A percentile compares a stretch with the other conserved stretches of the same genome.
phyloP scores from a whole-genome alignment of 37 sponge, comb jelly and placozoan genomes.

The Halichondria panicea region DNA sequence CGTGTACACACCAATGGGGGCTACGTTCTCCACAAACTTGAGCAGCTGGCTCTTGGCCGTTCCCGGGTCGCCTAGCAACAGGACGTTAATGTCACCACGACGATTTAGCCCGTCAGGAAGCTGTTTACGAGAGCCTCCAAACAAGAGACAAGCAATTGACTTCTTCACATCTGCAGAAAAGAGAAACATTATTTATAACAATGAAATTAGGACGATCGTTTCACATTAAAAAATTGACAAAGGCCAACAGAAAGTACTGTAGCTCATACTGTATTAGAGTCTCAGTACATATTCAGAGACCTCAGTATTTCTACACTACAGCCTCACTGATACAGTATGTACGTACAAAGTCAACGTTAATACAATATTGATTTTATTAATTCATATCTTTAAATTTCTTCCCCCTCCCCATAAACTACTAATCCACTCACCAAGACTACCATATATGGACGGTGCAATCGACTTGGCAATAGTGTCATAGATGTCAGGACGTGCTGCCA shows the following conservation, averaged over 20 bases:
- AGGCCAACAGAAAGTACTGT: no score
- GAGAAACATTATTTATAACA: not conserved
- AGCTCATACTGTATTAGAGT: no score
- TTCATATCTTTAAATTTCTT: no score
- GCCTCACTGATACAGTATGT: no score
- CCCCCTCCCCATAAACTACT: no score
- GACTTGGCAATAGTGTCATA: slow-evolving; percentile 73
- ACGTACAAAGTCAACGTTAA: no score
- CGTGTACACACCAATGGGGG: slow-evolving; percentile 99
- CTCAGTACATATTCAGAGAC: no score
- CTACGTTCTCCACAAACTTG: slow-evolving; percentile 99
- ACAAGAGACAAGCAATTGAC: slow-evolving; percentile 94
- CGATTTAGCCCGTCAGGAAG: slow-evolving; percentile 97
- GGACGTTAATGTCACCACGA: slow-evolving; percentile 96
- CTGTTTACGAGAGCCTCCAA: slow-evolving; percentile 95
- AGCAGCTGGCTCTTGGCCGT: slow-evolving; percentile 99
- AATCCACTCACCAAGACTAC: slow-evolving; percentile 71
- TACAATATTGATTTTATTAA: no score
- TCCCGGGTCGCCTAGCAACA: slow-evolving; percentile 98
- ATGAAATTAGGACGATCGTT: not conserved
- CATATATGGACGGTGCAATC: slow-evolving; percentile 98
- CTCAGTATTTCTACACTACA: no score
- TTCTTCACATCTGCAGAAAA: slow-evolving; percentile 89
- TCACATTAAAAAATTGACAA: no score
- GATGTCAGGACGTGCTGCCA: slow-evolving; percentile 86